These are phyloP conservation scores for Parazoanthus atlanticus DNA, from an alignment of 92 coral and sea anemone genomes.

Conservation along the genomic window DNA sequence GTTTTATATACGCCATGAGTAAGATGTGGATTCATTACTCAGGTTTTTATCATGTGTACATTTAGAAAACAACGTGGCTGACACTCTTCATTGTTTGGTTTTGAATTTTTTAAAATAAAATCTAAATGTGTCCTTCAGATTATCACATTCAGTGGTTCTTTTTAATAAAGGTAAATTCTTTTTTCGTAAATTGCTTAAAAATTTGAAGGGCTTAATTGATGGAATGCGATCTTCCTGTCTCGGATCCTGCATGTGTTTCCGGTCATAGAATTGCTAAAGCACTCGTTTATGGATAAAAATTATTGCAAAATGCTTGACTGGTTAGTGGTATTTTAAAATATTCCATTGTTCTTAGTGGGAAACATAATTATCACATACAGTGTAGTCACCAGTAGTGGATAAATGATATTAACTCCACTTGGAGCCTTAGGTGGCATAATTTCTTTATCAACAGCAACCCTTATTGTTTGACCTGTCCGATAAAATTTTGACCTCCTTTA, in stretches of 20 bases:
- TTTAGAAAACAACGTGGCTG: not conserved
- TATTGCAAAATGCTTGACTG: not conserved
- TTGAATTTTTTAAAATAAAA: not conserved
- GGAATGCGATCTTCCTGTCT: not conserved
- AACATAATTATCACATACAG: too few relatives aligned
- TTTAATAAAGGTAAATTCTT: not conserved
- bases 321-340: too few relatives aligned
- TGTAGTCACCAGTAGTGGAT: conserved; percentile 1
- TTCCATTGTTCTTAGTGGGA: not conserved
- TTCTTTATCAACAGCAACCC: not conserved
- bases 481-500: not conserved
- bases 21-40: not conserved
- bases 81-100: not conserved
- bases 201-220: too few relatives aligned
- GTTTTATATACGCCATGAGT: not conserved
- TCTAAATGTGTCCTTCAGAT: not conserved
- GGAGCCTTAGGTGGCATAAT: too few relatives aligned
- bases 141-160: too few relatives aligned
- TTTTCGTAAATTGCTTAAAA: not conserved
- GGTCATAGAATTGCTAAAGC: too few relatives aligned
- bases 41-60: not conserved
- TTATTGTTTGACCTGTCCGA: not conserved
- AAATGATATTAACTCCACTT: too few relatives aligned
- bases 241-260: too few relatives aligned
- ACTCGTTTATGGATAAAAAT: too few relatives aligned